These are phyloP conservation scores for Epirrhoe alternata DNA, from an alignment of 2,888 invertebrate species.

Conservation along the genomic window DNA sequence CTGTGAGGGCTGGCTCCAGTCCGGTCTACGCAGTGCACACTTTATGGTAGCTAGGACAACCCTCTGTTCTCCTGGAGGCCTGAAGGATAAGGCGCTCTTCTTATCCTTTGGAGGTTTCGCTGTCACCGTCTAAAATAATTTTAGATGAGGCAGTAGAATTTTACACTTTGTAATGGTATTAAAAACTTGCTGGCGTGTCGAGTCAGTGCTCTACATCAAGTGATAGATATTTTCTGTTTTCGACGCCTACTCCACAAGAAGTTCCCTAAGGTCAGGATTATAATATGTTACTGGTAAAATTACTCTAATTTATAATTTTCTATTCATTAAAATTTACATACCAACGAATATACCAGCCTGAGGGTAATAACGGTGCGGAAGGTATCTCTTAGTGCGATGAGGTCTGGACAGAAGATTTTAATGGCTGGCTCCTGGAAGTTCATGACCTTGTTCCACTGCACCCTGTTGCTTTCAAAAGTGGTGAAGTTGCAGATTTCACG, in stretches of 20 bases:
- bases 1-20: conserved; percentile 83
- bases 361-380: conserved; percentile 80
- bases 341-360: conserved; percentile 81
- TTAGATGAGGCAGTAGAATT: background rate
- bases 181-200: too few species aligned
- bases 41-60: conserved; percentile 76
- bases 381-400: conserved; percentile 81
- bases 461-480: conserved; percentile 78
- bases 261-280: too few species aligned
- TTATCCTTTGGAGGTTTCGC: conserved; percentile 62
- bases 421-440: conserved; percentile 81
- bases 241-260: too few species aligned
- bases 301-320: background rate
- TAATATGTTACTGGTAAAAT: background rate
- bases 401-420: conserved; percentile 79
- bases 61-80: conserved; percentile 56
- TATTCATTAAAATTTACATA: conserved; percentile 47
- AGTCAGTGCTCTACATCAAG: too few species aligned
- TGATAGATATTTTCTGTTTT: too few species aligned
- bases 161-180: too few species aligned
- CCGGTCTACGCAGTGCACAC: conserved; percentile 73
- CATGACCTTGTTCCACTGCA: conserved; percentile 83
- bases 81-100: conserved; percentile 56
- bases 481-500: conserved; percentile 67
- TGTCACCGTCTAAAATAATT: conserved; percentile 44